Base-by-base conservation (phyloP, 2,888 invertebrate genomes). In the Eurytoma californica region DNA sequence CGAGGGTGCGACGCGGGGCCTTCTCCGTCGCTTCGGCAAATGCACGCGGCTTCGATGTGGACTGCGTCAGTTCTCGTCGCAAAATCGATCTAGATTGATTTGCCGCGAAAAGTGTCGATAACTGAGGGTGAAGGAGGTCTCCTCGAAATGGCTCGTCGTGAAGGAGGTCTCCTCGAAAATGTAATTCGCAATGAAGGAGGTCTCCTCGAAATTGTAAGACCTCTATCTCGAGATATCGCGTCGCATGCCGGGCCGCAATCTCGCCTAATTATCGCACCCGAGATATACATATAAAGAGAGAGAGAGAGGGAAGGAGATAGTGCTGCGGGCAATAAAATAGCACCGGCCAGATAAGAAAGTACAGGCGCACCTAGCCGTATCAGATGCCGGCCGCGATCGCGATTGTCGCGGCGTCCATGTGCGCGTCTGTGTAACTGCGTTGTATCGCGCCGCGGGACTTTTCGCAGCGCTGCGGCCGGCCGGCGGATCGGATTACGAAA, bases 401-500 rank as follows among this genome's bases (percentile, higher is more conserved):
- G 55, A 55, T 18, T 63, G 47, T 57, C 65, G 39, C 65, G 65
- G 51, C 55, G n/a, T n/a, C 30, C 55, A 51, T 55, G 53, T 30
- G 30, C 47, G 30, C 3, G 61, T 24, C 49, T 49, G 55, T 68
- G 20, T 0, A 61, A 49, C 49, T 30, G 39, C n/a, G 9, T 39
- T 39, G 39, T 39, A 9, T 39, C 9, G 39, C 39, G 7, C 39
- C 39, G 9, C 67, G 67, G 24, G 53, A 67, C 53, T 67, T 67
- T 68, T 55, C 47, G 58, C 69, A 24, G 30, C 18, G 18, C 57
- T 30, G 66, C 24, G 9, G 72, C 47, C 63, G 66, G 16, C 73
- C 18, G 49, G 60, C 20, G 30, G 70, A 76, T 80, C 80, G 81
- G 76, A 82, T 81, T 81, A 79, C 77, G 58, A 55, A 13, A 58